A percentile compares a stretch with the other conserved stretches of the same genome.
Evolutionary conservation across 2,113 vertebrate genomes (phyloP).

Genomic region (Crotalus tigris): DNA sequence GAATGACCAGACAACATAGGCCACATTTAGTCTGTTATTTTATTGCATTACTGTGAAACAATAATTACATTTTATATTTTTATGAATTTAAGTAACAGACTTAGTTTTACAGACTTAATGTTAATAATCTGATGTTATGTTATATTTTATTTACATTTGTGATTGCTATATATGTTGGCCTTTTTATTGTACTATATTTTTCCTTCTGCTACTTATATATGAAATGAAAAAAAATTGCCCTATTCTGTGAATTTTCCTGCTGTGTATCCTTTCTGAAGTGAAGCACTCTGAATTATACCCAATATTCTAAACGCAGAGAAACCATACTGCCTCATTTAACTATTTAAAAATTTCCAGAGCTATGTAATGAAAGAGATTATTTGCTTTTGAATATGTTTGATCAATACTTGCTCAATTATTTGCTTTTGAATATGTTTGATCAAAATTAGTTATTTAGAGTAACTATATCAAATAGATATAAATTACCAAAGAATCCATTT

Average conservation of each 20-base stretch:
- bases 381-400: neutral
- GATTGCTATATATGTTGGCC: neutral
- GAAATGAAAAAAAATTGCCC: neutral
- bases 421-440: neutral
- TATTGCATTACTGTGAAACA: neutral
- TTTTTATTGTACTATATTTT: neutral
- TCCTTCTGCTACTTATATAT: neutral
- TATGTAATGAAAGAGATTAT: neutral
- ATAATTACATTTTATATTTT: neutral
- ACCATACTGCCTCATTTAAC: neutral
- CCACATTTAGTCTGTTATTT: neutral
- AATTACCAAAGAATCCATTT: neutral
- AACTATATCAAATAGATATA: neutral
- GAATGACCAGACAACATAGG: neutral
- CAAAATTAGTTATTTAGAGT: neutral
- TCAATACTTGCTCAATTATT: neutral
- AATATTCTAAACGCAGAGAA: neutral
- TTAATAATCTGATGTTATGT: neutral
- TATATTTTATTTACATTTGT: no score
- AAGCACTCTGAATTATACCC: neutral
- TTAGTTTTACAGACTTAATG: neutral
- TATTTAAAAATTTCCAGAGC: neutral
- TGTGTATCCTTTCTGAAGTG: neutral
- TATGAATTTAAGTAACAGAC: neutral
- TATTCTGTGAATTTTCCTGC: neutral